Conservation (phyloP, 2,113 vertebrate species). For the Cyrtonyx montezumae region DNA sequence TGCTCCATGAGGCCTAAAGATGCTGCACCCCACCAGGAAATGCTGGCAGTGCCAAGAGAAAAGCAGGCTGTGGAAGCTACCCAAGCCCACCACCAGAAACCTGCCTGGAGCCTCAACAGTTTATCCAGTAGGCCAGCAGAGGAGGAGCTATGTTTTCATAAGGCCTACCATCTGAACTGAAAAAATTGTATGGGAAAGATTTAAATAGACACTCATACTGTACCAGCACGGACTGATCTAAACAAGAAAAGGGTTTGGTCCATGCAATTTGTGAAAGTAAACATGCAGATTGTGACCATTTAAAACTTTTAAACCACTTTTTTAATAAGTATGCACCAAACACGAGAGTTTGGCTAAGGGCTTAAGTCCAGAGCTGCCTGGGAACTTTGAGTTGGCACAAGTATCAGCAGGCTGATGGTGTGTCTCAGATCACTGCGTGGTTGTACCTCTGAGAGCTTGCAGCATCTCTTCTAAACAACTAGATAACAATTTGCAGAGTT, state of each 20-base stretch:
- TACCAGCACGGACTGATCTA: background rate
- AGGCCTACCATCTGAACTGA: background rate
- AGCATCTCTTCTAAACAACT: background rate
- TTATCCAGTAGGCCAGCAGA: background rate
- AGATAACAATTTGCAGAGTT: background rate
- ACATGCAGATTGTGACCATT: background rate
- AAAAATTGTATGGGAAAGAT: background rate
- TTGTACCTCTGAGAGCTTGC: background rate
- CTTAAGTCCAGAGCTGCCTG: background rate
- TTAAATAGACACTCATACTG: accelerated
- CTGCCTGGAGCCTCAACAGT: background rate
- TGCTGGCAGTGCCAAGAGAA: background rate
- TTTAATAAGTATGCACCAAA: background rate
- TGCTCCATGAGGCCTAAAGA: conserved; percentile 52
- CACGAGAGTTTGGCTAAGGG: background rate
- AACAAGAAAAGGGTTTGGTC: background rate
- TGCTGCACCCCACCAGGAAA: background rate
- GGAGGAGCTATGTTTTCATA: background rate
- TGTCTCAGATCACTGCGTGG: background rate
- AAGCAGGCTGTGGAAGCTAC: background rate
- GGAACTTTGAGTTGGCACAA: background rate
- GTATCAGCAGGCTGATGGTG: background rate
- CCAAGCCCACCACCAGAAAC: background rate
- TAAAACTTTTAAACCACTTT: background rate
- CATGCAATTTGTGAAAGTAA: background rate